Percentiles rank a stretch among this genome's conserved stretches.
phyloP scores from a whole-genome alignment of 2,113 vertebrate genomes.

The Carassius auratus region DNA sequence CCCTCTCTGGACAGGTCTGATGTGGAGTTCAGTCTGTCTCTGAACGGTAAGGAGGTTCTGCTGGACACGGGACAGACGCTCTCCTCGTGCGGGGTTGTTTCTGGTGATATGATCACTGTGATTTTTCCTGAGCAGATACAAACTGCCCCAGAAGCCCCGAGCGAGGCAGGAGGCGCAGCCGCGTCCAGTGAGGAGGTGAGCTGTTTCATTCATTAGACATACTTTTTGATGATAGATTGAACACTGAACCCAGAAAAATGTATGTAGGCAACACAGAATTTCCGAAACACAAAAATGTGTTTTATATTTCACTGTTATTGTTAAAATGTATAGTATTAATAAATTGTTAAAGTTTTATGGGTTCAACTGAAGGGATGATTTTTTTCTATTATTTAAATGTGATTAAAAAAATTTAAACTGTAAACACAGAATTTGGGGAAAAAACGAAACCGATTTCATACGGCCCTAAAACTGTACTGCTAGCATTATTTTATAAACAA shows the following conservation, averaged over 20 bases:
- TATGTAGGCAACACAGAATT: background rate
- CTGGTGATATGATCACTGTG: slow-evolving; percentile 91
- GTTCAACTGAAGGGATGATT: background rate
- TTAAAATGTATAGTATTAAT: background rate
- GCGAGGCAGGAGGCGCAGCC: background rate
- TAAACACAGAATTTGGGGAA: background rate
- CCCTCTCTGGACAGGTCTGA: slow-evolving; percentile 75
- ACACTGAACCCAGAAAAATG: too few relatives aligned
- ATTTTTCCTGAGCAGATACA: slow-evolving; percentile 73
- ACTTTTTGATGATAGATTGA: too few relatives aligned
- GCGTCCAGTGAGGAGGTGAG: slow-evolving; percentile 39
- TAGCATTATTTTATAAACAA: background rate
- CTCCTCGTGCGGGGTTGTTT: slow-evolving; percentile 86
- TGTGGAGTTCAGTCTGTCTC: slow-evolving; percentile 82
- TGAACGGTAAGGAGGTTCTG: slow-evolving; percentile 88
- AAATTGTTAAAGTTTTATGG: background rate
- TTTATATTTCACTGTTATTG: too few relatives aligned
- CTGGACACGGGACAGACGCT: slow-evolving; percentile 83
- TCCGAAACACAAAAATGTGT: background rate
- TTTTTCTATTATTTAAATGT: background rate
- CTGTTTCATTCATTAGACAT: too few relatives aligned
- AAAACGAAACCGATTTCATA: background rate
- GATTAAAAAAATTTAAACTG: background rate
- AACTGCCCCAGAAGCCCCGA: slow-evolving; percentile 52
- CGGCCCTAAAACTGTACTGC: background rate